Base-by-base conservation (phyloP, 2,113 vertebrate species). In the Pteropus alecto region DNA sequence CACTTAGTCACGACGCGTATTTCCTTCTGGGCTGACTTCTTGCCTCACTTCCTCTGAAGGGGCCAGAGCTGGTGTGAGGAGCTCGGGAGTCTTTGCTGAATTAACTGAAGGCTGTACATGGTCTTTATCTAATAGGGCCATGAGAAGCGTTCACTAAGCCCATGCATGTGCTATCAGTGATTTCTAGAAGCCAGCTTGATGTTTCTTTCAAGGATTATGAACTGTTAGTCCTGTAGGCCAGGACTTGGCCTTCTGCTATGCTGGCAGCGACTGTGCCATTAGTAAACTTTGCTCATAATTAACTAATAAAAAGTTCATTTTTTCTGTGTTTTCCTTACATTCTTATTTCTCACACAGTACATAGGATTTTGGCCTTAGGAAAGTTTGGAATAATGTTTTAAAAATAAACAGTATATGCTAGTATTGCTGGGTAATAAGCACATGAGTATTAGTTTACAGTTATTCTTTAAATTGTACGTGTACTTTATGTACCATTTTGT, bases 201-300 rank as follows among this genome's bases (percentile, higher is more conserved):
- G 41, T 6, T 67, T 41, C 51, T 18, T 24, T 19, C 1, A 5
- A 22, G 92, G 61, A 24, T 61, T n/a, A 1, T 7, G n/a, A 8
- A 2, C 15, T 13, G 13, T 38, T 58, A 33, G 56, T 26, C 8
- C 26, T 6, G 0, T 1, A 26, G 35, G 18, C 38, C 16, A 22
- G 26, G 13, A 8, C 30, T 48, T 30, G 41, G 22, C 58, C 79
- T 46, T 68, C 14, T 70, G 33, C 12, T 61, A 0, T 1, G 43
- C 22, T 3, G 0, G 43, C 60, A 65, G 35, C 3, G 16, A 2
- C 1, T 12, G 28, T 16, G 33, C 35, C 33, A 5, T 4, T 10
- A 77, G 67, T 35, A 51, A 8, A 41, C 26, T 77, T 6, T 73
- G 30, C 54, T 73, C 10, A 1, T 43, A 7, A 28, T 14, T 18